Conservation (phyloP, 2,113 vertebrate genomes). For the Glareola pratincola region DNA sequence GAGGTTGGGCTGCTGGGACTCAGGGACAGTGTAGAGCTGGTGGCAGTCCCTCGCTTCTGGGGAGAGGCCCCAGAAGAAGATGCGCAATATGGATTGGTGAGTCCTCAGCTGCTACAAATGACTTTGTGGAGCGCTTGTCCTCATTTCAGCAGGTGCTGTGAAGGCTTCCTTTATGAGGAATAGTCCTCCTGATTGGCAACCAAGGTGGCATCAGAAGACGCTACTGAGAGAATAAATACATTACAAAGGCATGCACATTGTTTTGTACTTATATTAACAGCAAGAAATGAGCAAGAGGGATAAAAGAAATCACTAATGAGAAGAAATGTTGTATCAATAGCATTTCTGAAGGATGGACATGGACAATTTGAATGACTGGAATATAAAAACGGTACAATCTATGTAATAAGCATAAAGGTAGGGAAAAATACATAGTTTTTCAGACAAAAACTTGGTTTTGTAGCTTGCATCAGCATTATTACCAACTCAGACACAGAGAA, state of each 20-base stretch:
- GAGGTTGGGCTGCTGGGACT: not conserved
- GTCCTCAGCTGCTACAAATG: not conserved
- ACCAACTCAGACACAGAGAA: not conserved
- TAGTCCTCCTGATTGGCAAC: not conserved
- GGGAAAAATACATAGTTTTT: not conserved
- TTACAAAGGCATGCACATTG: not conserved
- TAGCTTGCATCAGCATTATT: not conserved
- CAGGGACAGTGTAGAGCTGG: not conserved
- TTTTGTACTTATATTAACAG: not conserved
- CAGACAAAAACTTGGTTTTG: not conserved
- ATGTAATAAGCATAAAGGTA: not conserved
- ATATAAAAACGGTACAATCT: not conserved
- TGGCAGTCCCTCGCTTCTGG: not conserved
- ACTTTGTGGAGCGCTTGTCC: not conserved
- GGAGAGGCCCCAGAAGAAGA: not conserved
- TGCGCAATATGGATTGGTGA: not conserved
- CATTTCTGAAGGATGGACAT: not conserved
- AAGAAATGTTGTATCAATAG: not conserved
- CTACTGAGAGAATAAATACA: not conserved
- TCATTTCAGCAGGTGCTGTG: not conserved
- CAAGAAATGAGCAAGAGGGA: not conserved
- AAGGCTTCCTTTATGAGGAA: not conserved
- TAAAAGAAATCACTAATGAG: not conserved
- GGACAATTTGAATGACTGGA: not conserved
- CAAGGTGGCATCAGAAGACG: not conserved